Base-by-base conservation (phyloP, 2,797 vertebrate genomes). In the Scomberomorus guttatus region DNA sequence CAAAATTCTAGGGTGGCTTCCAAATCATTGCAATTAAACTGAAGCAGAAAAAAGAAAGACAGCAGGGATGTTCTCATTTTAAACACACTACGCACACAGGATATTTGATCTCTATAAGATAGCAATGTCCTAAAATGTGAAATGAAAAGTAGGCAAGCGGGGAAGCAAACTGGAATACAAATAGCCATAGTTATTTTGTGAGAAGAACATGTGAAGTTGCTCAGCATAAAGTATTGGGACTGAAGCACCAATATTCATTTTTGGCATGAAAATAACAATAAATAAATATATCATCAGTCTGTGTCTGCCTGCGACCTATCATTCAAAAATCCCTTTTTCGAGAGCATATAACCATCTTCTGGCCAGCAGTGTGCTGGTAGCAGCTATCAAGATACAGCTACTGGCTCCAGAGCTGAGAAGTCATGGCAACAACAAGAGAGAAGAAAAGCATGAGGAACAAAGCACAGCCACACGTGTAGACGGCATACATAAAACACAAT, bases 11-110 rank as follows among this genome's bases (percentile, higher is more conserved):
- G 22, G 52, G 18, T 24, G 10, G 74, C 72, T 52, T 52, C 13
- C 14, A 52, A 84, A 64, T 67, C 27, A n/a, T 63, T 10, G 15
- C 6, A 42, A 42, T 29, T 63, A 75, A 60, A 46, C 17, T 18
- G 29, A 83, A 61, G 68, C 50, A 20, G 29, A 52, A 18, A n/a
- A n/a, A 3, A 17, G 29, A 48, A 37, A 73, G 25, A 46, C 6
- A 20, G 25, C 1, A 8, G 37, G 0, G 15, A 46, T 12, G 27
- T 63, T 72, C 64, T 81, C 15, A 44, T 79, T 69, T 59, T 24
- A 32, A 72, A 75, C 5, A 74, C 51, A 59, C 6, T 29, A 48
- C 18, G 15, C 2, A 11, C 39, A 52, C 67, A 22, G 12, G 46
- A 39, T 55, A 25, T 29, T 56, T 58, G 0, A 39, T 64, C 6